A percentile compares a stretch with the other conserved stretches of the same genome.
Evolutionary conservation across 2,888 invertebrate species (phyloP).

Genomic region (Gymnocheta viridis): DNA sequence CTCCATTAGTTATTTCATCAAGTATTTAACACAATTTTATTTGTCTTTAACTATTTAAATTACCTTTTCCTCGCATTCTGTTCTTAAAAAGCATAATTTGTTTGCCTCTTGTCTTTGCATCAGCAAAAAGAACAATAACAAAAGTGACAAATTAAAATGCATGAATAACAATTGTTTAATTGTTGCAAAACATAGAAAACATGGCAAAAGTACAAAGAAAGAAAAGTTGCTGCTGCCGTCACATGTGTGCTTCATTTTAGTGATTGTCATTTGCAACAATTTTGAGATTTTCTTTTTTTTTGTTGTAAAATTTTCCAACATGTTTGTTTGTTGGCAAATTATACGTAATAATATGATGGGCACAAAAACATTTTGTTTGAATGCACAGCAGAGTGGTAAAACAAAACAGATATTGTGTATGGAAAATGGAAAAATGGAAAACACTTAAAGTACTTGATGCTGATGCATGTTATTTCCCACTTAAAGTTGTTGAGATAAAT

Average conservation of each 20-base stretch:
- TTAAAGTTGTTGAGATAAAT: conserved; percentile 52
- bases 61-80: background rate
- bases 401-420: conserved; percentile 32
- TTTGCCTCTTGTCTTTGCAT: conserved; percentile 18
- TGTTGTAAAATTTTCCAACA: conserved; percentile 6
- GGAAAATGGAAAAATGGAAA: conserved; percentile 56
- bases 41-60: background rate
- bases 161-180: conserved; percentile 36
- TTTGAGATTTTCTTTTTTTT: background rate
- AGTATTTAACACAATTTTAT: too few species aligned
- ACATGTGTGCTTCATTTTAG: background rate
- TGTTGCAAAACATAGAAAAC: conserved; percentile 36
- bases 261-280: conserved; percentile 28
- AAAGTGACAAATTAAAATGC: conserved; percentile 62
- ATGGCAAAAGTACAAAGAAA: conserved; percentile 32
- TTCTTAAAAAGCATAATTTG: conserved; percentile 16
- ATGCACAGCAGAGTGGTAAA: background rate
- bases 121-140: conserved; percentile 33
- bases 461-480: conserved; percentile 58
- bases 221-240: conserved; percentile 1
- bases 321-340: conserved; percentile 59
- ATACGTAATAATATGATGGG: conserved; percentile 44
- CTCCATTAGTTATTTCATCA: too few species aligned
- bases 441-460: conserved; percentile 47
- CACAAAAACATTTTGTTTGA: conserved; percentile 28